Conservation (phyloP, 2,888 invertebrate genomes). For the Apotomis capreana region DNA sequence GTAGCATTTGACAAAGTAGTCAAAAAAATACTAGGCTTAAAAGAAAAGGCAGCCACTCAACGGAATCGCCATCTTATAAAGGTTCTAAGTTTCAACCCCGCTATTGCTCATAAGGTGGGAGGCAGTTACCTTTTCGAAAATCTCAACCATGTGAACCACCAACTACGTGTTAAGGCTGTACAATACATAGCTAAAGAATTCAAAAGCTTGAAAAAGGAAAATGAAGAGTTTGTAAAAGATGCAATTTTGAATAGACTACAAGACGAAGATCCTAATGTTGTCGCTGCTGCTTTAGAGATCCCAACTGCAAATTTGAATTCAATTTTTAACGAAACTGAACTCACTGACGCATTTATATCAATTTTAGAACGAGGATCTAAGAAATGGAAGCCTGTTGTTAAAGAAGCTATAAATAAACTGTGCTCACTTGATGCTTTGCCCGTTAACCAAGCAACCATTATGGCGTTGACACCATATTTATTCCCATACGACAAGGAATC, state of each 20-base stretch:
- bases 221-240: slow-evolving; percentile 85
- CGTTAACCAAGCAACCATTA: slow-evolving; percentile 82
- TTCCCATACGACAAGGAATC: slow-evolving; percentile 78
- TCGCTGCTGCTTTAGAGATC: slow-evolving; percentile 81
- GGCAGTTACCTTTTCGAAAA: slow-evolving; percentile 85
- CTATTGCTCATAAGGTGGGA: slow-evolving; percentile 79
- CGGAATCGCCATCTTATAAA: slow-evolving; percentile 70
- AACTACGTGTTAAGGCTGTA: slow-evolving; percentile 87
- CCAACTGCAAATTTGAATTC: slow-evolving; percentile 64
- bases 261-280: slow-evolving; percentile 86
- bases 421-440: slow-evolving; percentile 70
- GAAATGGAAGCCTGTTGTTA: slow-evolving; percentile 72
- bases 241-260: slow-evolving; percentile 86
- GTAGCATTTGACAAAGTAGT: slow-evolving; percentile 87
- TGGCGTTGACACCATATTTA: slow-evolving; percentile 85
- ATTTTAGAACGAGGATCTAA: slow-evolving; percentile 75
- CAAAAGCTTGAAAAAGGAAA: slow-evolving; percentile 73
- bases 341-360: slow-evolving; percentile 76
- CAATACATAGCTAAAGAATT: slow-evolving; percentile 84
- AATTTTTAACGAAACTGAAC: slow-evolving; percentile 70
- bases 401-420: slow-evolving; percentile 73
- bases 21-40: slow-evolving; percentile 79
- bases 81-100: slow-evolving; percentile 81
- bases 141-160: slow-evolving; percentile 87
- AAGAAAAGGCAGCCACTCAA: slow-evolving; percentile 57